phyloP scores from a whole-genome alignment of 1,140 invertebrate species.

The Drosophila novamexicana region DNA sequence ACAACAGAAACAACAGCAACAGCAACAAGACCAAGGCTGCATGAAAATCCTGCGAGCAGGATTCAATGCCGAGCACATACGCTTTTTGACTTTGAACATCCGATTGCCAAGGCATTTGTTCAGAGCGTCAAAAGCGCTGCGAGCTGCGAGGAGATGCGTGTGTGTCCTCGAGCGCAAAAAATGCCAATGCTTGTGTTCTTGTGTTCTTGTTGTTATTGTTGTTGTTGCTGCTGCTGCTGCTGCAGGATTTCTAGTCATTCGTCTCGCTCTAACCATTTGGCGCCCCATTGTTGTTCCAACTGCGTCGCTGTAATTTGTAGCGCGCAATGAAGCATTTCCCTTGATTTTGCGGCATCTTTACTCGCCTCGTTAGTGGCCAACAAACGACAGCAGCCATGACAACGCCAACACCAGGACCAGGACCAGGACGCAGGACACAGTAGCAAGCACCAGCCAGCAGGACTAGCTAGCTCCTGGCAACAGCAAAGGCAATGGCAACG shows the following conservation, averaged over 20 bases:
- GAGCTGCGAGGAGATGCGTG: slow-evolving; percentile 38
- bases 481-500: not conserved
- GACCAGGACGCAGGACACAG: not conserved
- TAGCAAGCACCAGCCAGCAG: not conserved
- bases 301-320: slow-evolving; percentile 80
- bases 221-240: slow-evolving; percentile 13
- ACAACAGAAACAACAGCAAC: slow-evolving; percentile 14
- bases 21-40: slow-evolving; percentile 15
- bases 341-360: slow-evolving; percentile 83
- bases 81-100: slow-evolving; percentile 81
- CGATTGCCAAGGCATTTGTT: slow-evolving; percentile 72
- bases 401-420: slow-evolving; percentile 40
- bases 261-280: slow-evolving; percentile 36
- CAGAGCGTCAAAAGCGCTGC: not conserved
- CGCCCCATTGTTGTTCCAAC: slow-evolving; percentile 77
- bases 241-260: slow-evolving; percentile 19
- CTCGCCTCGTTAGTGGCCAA: slow-evolving; percentile 82
- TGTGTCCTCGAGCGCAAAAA: slow-evolving; percentile 80
- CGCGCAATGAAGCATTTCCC: slow-evolving; percentile 82
- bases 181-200: slow-evolving; percentile 59
- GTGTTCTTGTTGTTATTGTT: slow-evolving; percentile 1
- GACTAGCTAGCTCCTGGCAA: slow-evolving; percentile 1
- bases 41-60: slow-evolving; percentile 29
- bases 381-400: slow-evolving; percentile 68
- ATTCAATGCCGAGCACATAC: slow-evolving; percentile 76